Percentiles rank a stretch among this genome's conserved stretches.
Conservation (phyloP, 2,888 invertebrate species). For the Lepidocyrtinus sp. region DNA sequence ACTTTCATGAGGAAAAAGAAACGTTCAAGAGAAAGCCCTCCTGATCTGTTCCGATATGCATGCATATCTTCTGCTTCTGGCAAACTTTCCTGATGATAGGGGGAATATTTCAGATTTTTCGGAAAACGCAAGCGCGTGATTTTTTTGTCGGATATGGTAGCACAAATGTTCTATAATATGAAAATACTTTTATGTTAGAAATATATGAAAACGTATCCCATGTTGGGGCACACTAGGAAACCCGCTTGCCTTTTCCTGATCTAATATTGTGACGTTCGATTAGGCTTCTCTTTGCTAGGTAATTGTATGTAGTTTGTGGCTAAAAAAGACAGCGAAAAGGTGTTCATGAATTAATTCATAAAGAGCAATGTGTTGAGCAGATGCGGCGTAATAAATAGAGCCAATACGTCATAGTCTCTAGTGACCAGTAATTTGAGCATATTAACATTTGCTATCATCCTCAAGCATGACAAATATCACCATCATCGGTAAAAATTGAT, state of each 20-base stretch:
- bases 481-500: too few species aligned
- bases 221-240: too few species aligned
- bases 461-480: too few species aligned
- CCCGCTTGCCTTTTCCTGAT: too few species aligned
- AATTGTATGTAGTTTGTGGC: too few species aligned
- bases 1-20: conserved; percentile 8
- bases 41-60: conserved; percentile 6
- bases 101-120: conserved; percentile 22
- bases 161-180: too few species aligned
- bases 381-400: conserved; percentile 16
- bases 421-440: conserved; percentile 14
- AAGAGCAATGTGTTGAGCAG: not conserved
- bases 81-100: conserved; percentile 21
- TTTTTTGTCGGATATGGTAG: conserved; percentile 11
- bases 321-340: not conserved
- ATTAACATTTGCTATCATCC: not conserved
- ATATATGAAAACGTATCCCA: too few species aligned
- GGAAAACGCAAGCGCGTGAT: conserved; percentile 29
- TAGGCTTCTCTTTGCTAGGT: not conserved
- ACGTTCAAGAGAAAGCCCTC: conserved; percentile 4
- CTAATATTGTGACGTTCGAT: not conserved
- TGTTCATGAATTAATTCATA: conserved; percentile 50
- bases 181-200: too few species aligned
- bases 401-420: conserved; percentile 32
- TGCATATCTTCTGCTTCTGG: conserved; percentile 3